Conservation (phyloP, 1,140 invertebrate genomes). For the Aphelinus certus region DNA sequence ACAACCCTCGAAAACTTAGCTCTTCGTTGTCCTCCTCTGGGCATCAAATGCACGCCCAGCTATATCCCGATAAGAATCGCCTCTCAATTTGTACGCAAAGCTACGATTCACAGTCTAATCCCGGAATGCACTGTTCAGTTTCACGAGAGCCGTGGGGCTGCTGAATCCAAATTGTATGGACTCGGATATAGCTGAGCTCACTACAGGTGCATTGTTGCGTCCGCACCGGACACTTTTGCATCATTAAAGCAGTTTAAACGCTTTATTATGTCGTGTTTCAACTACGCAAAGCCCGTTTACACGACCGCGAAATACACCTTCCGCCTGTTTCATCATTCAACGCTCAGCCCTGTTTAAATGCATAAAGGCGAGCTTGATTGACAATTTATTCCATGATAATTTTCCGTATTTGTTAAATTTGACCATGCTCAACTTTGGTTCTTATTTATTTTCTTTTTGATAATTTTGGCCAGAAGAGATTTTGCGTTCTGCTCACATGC, state of each 20-base stretch:
- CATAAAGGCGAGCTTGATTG: constrained; percentile 28
- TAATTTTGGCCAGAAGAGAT: too few relatives aligned
- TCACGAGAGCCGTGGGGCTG: background rate
- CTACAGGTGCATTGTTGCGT: too few relatives aligned
- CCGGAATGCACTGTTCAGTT: background rate
- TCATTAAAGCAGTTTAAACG: constrained; percentile 29
- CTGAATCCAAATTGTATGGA: too few relatives aligned
- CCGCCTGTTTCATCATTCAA: constrained; percentile 33
- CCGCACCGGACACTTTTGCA: constrained; percentile 26
- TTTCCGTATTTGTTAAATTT: constrained; percentile 4
- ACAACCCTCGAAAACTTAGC: background rate
- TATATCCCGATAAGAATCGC: background rate
- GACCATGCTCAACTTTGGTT: too few relatives aligned
- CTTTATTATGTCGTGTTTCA: constrained; percentile 29
- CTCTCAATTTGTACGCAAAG: too few relatives aligned
- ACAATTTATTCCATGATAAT: constrained; percentile 25
- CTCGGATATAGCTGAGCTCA: too few relatives aligned
- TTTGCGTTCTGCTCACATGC: too few relatives aligned
- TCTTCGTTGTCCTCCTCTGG: background rate
- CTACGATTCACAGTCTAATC: too few relatives aligned
- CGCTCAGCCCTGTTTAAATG: background rate
- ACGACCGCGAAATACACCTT: constrained; percentile 30
- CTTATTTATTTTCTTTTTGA: too few relatives aligned
- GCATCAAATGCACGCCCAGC: background rate
- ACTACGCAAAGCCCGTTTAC: constrained; percentile 18